Evolutionary conservation across 2,888 invertebrate genomes (phyloP), one percentile per base, ranked within the genome.

Genomic region (Myopa testacea): DNA sequence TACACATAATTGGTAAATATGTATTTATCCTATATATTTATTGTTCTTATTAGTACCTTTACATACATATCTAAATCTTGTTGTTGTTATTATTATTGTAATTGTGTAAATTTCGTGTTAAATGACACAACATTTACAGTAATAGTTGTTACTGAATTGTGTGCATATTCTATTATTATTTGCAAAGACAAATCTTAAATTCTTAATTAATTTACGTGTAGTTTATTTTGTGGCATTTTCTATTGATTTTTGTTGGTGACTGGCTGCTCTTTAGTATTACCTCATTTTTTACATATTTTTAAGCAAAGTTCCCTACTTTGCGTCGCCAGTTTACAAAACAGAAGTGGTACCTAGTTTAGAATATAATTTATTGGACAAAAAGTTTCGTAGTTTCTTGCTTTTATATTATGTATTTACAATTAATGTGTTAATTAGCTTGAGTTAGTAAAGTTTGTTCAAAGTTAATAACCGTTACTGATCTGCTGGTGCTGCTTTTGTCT

Each of bases 391-490:
- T 69, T 26, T 55, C n/a, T 19, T 37, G 7, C 16, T n/a, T 62
- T 45, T 12, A 40, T 69, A 26, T 37, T 37, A 34, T 55, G n/a
- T 70, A 70, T 70, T 70, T 70, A 70, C 70, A 70, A 70, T 34
- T 37, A 26, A 34, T 55, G 16, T 40, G 6, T n/a, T 70, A 37
- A 55, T 70, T 34, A 38, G 6, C 10, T 55, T 16, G 16, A 55
- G 16, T 55, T 55, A 6, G 5, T 12, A 16, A 45, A 45, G 3
- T 45, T 45, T 26, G 26, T 26, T 26, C 26, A 26, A 26, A 45
- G 10, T 45, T 55, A 55, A n/a, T 55, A 8, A 5, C 55, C 5
- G 55, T 55, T 55, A n/a, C n/a, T n/a, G 50, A 50, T 50, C 14
- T 50, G 50, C 14, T 50, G 50, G 50, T 50, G 8, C 50, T 50